Evolutionary conservation across 2,113 vertebrate genomes (phyloP), one percentile per base, ranked within the genome.

Genomic region (Acrocephalus arundinaceus): DNA sequence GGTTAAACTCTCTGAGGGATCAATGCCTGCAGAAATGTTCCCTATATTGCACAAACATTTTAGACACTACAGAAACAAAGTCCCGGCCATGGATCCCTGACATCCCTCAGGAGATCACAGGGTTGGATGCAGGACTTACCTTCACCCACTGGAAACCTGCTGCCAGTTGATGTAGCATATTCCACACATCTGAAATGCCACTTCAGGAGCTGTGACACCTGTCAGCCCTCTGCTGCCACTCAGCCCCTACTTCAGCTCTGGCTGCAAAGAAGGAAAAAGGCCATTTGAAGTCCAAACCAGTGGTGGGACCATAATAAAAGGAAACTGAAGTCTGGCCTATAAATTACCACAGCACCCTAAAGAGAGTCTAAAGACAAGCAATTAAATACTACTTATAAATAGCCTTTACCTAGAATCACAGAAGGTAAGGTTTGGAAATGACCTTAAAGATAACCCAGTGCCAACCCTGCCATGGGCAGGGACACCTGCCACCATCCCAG

Each of bases 121-220:
- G 1, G 31, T 14, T 67, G 52, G 48, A 35, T 15, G 15, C 43
- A 68, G 62, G 37, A 75, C 98, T 97, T 91, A 98, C 98, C 98
- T 98, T 98, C 96, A 98, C 91, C 98, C 98, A 98, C 97, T 98
- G 97, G 97, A 97, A 54, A 97, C 97, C 87, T 94, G 97, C 87
- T 97, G 97, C 98, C 98, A 97, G 63, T 96, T 98, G 94, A 96
- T 85, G 78, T 96, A 97, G 93, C 97, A 97, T 96, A 93, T 89
- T 97, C 96, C 97, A 84, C 79, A 85, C 98, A 98, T 98, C 83
- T 90, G 96, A 95, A 92, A 76, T n/a, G 72, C 46, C 86, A 49
- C 72, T 95, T 65, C 93, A 54, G 35, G 85, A 86, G 87, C 63
- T 51, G 28, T 2, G 74, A 39, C 87, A 61, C 35, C 48, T 84